These are phyloP conservation scores for Nestor notabilis DNA, from an alignment of 2,113 vertebrate species.

Conservation along the genomic window DNA sequence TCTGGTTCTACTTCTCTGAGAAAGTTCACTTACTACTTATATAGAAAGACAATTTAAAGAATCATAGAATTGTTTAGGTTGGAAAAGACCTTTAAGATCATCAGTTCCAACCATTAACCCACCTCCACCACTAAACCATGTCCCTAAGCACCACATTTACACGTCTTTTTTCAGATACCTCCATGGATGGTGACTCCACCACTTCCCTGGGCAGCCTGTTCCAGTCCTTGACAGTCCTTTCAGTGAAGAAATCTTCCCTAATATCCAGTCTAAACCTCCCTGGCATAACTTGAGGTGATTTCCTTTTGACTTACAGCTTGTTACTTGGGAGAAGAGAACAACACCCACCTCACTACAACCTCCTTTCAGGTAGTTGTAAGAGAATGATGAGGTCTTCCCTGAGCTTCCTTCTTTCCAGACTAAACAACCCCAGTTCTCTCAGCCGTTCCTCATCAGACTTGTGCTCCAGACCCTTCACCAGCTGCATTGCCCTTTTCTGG, in stretches of 20 bases:
- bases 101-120: neutral
- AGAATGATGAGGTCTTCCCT: neutral
- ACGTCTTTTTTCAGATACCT: neutral
- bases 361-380: neutral
- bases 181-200: neutral
- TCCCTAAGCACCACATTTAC: neutral
- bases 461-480: neutral
- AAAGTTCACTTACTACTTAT: neutral
- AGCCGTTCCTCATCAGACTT: neutral
- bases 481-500: neutral
- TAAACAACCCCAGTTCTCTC: neutral
- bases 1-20: neutral
- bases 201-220: neutral
- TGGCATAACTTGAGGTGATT: neutral
- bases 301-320: neutral
- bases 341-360: neutral
- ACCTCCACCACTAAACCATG: neutral
- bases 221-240: neutral
- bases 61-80: neutral
- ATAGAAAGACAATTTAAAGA: neutral
- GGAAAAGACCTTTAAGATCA: neutral
- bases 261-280: neutral
- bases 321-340: neutral
- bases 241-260: neutral
- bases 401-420: neutral